Evolutionary conservation across 2,113 vertebrate genomes (phyloP).

Genomic region (Stegastes partitus): DNA sequence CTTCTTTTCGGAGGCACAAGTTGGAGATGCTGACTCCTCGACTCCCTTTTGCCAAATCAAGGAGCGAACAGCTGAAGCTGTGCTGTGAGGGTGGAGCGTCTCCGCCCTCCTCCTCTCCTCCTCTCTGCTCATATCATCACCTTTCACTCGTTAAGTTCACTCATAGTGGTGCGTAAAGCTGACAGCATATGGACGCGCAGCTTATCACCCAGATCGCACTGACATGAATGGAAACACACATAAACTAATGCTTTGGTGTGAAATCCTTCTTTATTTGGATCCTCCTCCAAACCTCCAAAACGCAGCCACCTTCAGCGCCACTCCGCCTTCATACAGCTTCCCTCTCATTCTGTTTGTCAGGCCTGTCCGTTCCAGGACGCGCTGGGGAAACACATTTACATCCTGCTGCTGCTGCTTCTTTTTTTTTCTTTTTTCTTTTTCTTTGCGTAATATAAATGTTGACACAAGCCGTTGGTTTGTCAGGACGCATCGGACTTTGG

Average conservation of each 20-base stretch:
- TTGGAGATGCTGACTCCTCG: conserved; percentile 56
- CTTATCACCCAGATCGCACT: conserved; percentile 13
- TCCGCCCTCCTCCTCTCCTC: conserved; percentile 54
- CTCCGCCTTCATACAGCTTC: not conserved
- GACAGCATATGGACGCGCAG: not conserved
- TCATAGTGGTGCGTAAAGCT: conserved; percentile 4
- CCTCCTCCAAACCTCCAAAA: not conserved
- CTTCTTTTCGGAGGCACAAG: conserved; percentile 27
- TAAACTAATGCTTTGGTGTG: not conserved
- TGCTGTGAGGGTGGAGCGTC: conserved; percentile 43
- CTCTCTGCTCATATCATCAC: conserved; percentile 23
- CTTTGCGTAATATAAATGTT: conserved; percentile 46
- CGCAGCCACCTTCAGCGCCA: conserved; percentile 3
- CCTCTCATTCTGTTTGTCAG: conserved; percentile 20
- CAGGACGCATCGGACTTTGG: conserved; percentile 57
- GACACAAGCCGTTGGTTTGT: conserved; percentile 71
- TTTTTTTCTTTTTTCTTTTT: too few relatives aligned
- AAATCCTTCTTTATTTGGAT: not conserved
- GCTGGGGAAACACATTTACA: conserved; percentile 19
- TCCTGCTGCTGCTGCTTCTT: too few relatives aligned
- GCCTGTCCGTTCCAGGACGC: conserved; percentile 12
- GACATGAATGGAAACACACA: conserved; percentile 9
- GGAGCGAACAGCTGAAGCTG: conserved; percentile 48
- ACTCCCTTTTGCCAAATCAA: conserved; percentile 20
- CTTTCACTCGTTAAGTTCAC: conserved; percentile 18